These are phyloP conservation scores for Nesidiocoris tenuis DNA, from an alignment of 2,888 invertebrate genomes.

Conservation along the genomic window DNA sequence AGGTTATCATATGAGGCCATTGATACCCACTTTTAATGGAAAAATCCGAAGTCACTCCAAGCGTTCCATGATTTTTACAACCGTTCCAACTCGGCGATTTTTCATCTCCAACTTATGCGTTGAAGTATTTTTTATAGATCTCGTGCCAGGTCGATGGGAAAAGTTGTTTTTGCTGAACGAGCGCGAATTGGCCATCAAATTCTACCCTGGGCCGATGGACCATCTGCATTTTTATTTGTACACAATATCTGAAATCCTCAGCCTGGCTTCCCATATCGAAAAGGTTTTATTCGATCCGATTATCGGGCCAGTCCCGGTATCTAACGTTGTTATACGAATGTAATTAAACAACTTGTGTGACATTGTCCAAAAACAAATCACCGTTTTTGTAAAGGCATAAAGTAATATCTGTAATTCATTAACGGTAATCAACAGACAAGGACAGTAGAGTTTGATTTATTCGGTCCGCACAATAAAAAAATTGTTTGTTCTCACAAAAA, in stretches of 20 bases:
- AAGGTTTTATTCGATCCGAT: constrained; percentile 15
- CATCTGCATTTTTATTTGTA: background rate
- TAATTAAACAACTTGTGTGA: too few relatives aligned
- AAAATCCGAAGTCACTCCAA: too few relatives aligned
- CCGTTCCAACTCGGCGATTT: too few relatives aligned
- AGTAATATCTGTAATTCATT: background rate
- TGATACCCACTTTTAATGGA: too few relatives aligned
- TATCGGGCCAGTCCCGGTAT: constrained; percentile 8
- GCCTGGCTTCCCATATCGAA: constrained; percentile 16
- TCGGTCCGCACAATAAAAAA: background rate
- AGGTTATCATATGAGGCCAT: too few relatives aligned
- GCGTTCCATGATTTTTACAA: too few relatives aligned
- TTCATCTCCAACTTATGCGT: too few relatives aligned
- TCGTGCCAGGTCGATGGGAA: background rate
- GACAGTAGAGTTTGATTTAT: too few relatives aligned
- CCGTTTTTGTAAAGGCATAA: background rate
- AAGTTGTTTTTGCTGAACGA: background rate
- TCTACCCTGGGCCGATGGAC: constrained; percentile 10
- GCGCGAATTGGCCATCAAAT: constrained; percentile 14
- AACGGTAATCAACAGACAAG: too few relatives aligned
- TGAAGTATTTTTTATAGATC: constrained; percentile 6
- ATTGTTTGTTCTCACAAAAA: background rate
- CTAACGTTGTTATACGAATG: constrained; percentile 6
- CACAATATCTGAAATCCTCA: constrained; percentile 24
- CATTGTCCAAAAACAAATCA: background rate